Evolutionary conservation across 2,797 vertebrate species (phyloP), one percentile per base, ranked within the genome.

Genomic region (Xyrichtys novacula): DNA sequence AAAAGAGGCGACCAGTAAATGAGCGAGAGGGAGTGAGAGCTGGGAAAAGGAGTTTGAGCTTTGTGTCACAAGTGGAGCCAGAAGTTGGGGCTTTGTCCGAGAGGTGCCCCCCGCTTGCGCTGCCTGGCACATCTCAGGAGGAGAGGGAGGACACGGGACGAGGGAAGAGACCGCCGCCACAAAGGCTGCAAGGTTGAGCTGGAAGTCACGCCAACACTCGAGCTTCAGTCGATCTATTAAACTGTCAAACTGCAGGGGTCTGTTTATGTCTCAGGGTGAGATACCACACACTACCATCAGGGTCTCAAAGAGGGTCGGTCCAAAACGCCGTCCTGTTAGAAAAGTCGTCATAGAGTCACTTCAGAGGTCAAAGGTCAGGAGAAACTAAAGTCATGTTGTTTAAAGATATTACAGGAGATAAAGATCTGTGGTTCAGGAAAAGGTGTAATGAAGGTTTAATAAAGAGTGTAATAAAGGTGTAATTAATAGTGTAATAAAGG

Each of bases 11-110:
- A 70, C 67, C 65, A 36, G 80, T 84, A 87, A 88, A 87, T 58
- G 68, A 75, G 76, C 1, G 74, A 74, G 67, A 69, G 83, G 54
- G 61, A 78, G 70, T 34, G 70, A 65, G 84, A 80, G 80, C 76
- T 56, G 78, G 76, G 86, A 79, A 85, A 83, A 92, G 93, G 90
- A 89, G 84, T 43, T 58, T 75, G 81, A 86, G 89, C 93, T 94
- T 74, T 91, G 88, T 93, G 93, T 93, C 94, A 94, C 85, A 76
- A 88, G 89, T 88, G 82, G 74, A 85, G 83, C 81, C 83, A 90
- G 85, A 88, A 81, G 85, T 83, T 74, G 6, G 28, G 63, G 56
- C 82, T 86, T 87, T 89, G 79, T 85, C 28, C 63, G 70, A 81
- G 92, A 91, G 90, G 84, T 90, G 92, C 71, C 63, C 78, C 64